These are phyloP conservation scores for Rattus rattus DNA, from an alignment of 2,113 vertebrate species.

Conservation along the genomic window DNA sequence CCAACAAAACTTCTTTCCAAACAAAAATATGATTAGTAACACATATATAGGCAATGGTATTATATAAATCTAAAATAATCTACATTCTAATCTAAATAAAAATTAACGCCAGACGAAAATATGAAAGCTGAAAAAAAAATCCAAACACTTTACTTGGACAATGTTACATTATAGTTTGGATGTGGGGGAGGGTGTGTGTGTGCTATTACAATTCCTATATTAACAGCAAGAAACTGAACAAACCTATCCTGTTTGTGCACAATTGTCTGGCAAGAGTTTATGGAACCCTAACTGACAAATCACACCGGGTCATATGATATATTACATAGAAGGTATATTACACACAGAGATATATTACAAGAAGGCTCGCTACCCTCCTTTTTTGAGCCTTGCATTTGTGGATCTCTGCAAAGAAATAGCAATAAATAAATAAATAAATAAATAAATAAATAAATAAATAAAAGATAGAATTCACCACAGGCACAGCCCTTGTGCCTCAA, in stretches of 20 bases:
- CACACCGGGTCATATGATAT: not conserved
- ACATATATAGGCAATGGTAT: not conserved
- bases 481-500: conserved; percentile 22
- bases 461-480: conserved; percentile 32
- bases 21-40: conserved; percentile 22
- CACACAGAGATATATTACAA: not conserved
- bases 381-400: conserved; percentile 8
- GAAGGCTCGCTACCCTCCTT: not conserved
- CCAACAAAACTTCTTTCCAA: not conserved
- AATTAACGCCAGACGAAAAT: not conserved
- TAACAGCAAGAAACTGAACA: conserved; percentile 40
- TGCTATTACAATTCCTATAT: not conserved
- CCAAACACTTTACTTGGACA: not conserved
- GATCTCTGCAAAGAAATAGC: conserved; percentile 33
- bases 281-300: conserved; percentile 37
- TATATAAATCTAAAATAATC: conserved; percentile 25
- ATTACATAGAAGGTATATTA: too few species aligned
- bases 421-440: not conserved
- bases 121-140: not conserved
- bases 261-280: conserved; percentile 1
- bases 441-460: not conserved
- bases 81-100: not conserved
- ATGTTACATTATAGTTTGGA: not conserved
- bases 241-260: not conserved
- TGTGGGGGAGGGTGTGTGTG: not conserved